Base-by-base conservation (phyloP, 2,888 invertebrate species). In the Agrochola litura region DNA sequence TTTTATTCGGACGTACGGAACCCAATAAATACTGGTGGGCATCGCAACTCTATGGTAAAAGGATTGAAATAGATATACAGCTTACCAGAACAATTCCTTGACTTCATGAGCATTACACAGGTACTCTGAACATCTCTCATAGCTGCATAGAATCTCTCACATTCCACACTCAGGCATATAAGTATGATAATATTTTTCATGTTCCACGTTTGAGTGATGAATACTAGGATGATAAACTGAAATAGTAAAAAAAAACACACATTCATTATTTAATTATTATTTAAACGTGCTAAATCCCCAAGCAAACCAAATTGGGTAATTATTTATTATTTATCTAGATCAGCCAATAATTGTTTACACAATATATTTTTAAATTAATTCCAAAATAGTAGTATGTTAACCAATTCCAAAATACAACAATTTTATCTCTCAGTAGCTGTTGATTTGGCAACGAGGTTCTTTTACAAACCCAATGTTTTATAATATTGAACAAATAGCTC, bases 111-210 rank as follows among this genome's bases (percentile, higher is more conserved):
- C 19, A 73, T n/a, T 16, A 43, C 30, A 37, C 79, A 79, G 14
- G 46, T 64, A 25, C 52, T 68, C 4, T 79, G 67, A 16, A 79
- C 46, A 60, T 79, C 79, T 64, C 58, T 68, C 58, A 79, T 73
- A 14, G 73, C 52, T 58, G 67, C 43, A 19, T 79, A 79, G 9
- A 73, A 68, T 58, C 52, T 79, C 58, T 79, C 79, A 73, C 63
- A 79, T 25, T 73, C 19, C 22, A 73, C 49, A 10, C 73, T 54
- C n/a, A 79, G 14, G 30, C 19, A 58, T 10, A 64, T 73, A 2
- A 73, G 12, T 43, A 79, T 14, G 22, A 73, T 37, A 2, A 63
- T 37, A 16, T 64, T 79, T 5, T 73, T 79, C 1, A 49, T 12
- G 16, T 64, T 41, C 41, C 41, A 63, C 6, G 0, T 14, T n/a